Percentiles rank a stretch among this genome's conserved stretches.
Evolutionary conservation across 2,113 vertebrate species (phyloP).

Genomic region (Bubo bubo): DNA sequence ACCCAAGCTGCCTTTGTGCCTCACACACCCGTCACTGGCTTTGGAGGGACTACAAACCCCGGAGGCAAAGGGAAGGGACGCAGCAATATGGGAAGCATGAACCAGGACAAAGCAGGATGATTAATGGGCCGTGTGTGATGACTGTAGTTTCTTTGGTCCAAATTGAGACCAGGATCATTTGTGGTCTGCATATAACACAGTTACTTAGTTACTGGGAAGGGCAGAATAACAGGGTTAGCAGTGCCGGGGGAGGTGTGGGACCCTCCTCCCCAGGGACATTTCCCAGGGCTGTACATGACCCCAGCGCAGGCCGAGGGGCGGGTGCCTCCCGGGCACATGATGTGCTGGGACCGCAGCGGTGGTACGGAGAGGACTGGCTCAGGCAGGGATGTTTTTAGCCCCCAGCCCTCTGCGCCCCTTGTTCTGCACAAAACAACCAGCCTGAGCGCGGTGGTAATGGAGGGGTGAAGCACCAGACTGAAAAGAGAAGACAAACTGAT

Average conservation of each 20-base stretch:
- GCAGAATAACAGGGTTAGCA: not conserved
- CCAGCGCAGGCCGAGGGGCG: rapidly evolving
- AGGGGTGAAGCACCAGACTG: not conserved
- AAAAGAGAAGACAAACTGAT: not conserved
- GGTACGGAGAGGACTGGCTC: not conserved
- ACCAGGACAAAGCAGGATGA: not conserved
- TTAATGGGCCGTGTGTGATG: not conserved
- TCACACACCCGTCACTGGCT: not conserved
- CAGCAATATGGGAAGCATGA: not conserved
- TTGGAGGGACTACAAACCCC: not conserved
- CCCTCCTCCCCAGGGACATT: not conserved
- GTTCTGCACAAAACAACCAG: not conserved
- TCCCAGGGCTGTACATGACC: not conserved
- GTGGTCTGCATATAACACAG: not conserved
- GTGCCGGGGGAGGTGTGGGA: not conserved
- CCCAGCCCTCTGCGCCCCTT: not conserved
- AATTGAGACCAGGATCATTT: not conserved
- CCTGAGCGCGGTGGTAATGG: rapidly evolving
- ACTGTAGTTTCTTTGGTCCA: not conserved
- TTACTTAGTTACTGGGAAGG: not conserved
- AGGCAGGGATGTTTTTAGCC: not conserved
- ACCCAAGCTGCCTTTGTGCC: not conserved
- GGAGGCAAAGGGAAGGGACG: not conserved
- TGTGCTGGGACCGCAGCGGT: not conserved
- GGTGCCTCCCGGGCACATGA: not conserved